phyloP scores from a whole-genome alignment of 2,888 invertebrate genomes.

The Agrochola litura region DNA sequence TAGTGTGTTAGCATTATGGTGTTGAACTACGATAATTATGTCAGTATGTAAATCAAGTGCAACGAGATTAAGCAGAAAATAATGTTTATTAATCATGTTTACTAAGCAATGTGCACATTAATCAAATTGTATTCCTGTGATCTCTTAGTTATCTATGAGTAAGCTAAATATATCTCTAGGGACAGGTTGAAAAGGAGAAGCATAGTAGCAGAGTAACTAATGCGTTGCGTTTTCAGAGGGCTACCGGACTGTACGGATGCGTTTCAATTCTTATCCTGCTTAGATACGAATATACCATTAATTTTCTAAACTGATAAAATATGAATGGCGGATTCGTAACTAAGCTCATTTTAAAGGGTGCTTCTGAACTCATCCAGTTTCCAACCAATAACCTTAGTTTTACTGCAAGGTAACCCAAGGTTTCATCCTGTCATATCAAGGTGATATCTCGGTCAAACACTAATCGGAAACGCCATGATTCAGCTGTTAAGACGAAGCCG shows the following conservation, averaged over 20 bases:
- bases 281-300: no score
- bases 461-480: slow-evolving; percentile 34
- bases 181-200: not conserved
- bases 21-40: not conserved
- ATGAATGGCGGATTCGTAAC: not conserved
- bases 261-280: not conserved
- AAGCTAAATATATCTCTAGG: not conserved
- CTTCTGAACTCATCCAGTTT: not conserved
- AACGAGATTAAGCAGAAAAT: slow-evolving; percentile 12
- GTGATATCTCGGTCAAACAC: not conserved
- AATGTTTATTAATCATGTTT: slow-evolving; percentile 4
- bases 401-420: not conserved
- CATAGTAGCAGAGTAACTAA: not conserved
- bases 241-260: no score
- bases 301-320: no score
- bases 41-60: slow-evolving; percentile 22
- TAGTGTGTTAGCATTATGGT: slow-evolving; percentile 3
- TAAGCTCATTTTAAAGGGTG: not conserved
- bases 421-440: slow-evolving; percentile 11
- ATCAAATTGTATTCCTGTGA: not conserved
- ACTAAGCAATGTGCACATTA: not conserved
- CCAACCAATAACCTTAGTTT: not conserved
- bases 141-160: not conserved
- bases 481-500: slow-evolving; percentile 17
- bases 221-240: not conserved